These are phyloP conservation scores for Oeneis ivallda DNA, from an alignment of 2,888 invertebrate species.

Conservation along the genomic window DNA sequence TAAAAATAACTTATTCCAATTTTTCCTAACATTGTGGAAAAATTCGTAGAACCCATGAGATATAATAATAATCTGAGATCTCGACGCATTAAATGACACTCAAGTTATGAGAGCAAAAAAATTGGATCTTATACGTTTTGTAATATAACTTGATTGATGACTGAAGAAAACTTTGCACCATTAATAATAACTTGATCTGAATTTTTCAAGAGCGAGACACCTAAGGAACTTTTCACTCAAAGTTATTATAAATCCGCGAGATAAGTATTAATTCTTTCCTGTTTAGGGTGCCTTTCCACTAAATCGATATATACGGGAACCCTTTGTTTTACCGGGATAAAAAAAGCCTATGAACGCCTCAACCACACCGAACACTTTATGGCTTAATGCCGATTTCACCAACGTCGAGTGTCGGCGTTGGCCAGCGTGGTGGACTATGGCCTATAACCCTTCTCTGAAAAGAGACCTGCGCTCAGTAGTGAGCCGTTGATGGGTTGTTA, in stretches of 20 bases:
- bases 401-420: no score
- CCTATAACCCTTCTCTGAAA: no score
- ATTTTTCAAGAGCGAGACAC: constrained; percentile 6
- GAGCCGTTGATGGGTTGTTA: no score
- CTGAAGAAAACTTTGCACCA: constrained; percentile 4
- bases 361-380: no score
- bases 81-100: not conserved
- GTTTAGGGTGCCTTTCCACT: not conserved
- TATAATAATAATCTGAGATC: not conserved
- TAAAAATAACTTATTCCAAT: no score
- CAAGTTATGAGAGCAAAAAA: not conserved
- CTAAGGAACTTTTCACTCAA: constrained; percentile 7
- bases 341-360: no score
- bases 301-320: no score
- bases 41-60: not conserved
- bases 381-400: no score
- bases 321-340: no score
- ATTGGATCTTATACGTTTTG: constrained; percentile 8
- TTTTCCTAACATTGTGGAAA: no score
- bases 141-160: constrained; percentile 11
- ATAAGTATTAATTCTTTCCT: not conserved
- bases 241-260: constrained; percentile 1
- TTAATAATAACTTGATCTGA: constrained; percentile 15
- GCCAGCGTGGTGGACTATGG: no score
- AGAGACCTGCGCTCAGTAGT: no score